Conservation (phyloP, 2,113 vertebrate species). For the Cryptoleucopteryx plumbea region DNA sequence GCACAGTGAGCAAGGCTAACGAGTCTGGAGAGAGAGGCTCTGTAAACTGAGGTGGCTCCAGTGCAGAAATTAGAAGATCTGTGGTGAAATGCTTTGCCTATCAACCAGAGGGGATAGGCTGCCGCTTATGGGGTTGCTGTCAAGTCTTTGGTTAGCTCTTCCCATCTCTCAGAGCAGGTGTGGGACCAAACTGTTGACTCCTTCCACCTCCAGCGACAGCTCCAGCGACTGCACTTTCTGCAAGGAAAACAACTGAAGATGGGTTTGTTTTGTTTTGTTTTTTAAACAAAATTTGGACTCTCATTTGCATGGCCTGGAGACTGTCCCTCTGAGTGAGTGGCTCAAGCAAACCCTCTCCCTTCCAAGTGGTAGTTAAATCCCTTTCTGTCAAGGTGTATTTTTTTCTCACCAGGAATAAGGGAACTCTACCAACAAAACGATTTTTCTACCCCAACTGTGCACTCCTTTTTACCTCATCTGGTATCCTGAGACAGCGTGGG, state of each 20-base stretch:
- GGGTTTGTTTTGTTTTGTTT: background rate
- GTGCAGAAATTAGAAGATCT: background rate
- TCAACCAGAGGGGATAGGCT: background rate
- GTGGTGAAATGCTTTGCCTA: background rate
- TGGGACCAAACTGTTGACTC: background rate
- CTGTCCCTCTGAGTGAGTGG: background rate
- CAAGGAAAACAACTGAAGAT: background rate
- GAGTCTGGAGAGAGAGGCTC: background rate
- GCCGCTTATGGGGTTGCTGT: rapidly evolving
- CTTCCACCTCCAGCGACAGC: background rate
- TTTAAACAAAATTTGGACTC: background rate
- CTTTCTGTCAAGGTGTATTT: background rate
- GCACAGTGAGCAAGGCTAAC: background rate
- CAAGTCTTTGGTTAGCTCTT: background rate
- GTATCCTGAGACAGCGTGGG: background rate
- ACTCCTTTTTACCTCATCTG: background rate
- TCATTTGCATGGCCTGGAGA: background rate
- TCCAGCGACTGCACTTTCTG: background rate
- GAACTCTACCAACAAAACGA: background rate
- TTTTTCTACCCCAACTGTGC: background rate
- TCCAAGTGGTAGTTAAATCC: background rate
- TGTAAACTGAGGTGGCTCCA: background rate
- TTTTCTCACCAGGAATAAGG: background rate
- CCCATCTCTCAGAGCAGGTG: background rate
- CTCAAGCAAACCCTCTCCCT: background rate